These are phyloP conservation scores for Atractosteus spatula DNA, from an alignment of 2,113 vertebrate genomes.

Conservation along the genomic window DNA sequence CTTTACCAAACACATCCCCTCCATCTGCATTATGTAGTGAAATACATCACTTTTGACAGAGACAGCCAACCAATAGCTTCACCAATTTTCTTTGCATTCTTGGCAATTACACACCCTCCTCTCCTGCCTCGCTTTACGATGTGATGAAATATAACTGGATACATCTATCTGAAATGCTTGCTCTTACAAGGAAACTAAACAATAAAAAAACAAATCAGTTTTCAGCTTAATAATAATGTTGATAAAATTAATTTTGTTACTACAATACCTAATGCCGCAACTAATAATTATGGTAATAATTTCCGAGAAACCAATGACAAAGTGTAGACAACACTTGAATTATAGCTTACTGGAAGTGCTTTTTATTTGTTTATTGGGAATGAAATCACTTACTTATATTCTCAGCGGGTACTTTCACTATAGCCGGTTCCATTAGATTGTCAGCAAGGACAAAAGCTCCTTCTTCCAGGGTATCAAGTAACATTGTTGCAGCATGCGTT, in stretches of 20 bases:
- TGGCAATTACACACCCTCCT: conserved; percentile 35
- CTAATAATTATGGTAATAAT: neutral
- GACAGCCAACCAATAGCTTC: conserved; percentile 36
- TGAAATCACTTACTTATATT: conserved; percentile 85
- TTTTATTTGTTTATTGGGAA: conserved; percentile 21
- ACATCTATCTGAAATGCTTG: no score
- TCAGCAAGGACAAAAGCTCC: conserved; percentile 96
- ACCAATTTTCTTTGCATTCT: conserved; percentile 19
- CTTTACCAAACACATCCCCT: conserved; percentile 47
- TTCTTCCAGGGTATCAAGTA: conserved; percentile 94
- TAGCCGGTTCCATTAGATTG: conserved; percentile 93
- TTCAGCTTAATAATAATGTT: no score
- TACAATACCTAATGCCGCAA: no score
- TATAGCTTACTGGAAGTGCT: conserved; percentile 1
- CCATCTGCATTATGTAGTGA: conserved; percentile 44
- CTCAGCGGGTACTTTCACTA: conserved; percentile 94
- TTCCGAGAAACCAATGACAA: neutral
- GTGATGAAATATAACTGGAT: neutral
- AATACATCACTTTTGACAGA: conserved; percentile 65
- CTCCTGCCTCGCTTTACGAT: conserved; percentile 8
- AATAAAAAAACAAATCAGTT: no score
- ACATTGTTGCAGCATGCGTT: conserved; percentile 94
- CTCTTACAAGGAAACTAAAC: no score
- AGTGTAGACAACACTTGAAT: conserved; percentile 13
- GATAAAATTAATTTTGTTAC: no score